phyloP scores from a whole-genome alignment of 2,113 vertebrate genomes.

The Mugil cephalus region DNA sequence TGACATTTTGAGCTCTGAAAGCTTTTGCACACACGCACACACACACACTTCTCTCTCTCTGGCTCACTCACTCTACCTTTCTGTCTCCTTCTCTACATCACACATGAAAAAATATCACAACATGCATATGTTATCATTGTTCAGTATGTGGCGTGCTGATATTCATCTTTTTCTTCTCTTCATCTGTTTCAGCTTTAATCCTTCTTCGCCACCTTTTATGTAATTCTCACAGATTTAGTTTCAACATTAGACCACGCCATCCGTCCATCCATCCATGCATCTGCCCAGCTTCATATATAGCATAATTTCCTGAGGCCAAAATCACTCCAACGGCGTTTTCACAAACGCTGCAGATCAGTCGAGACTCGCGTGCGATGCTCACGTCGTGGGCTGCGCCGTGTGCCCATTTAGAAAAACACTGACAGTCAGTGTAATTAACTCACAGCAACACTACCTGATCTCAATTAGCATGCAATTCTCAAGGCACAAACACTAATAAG shows the following conservation, averaged over 20 bases:
- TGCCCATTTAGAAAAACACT: slow-evolving; percentile 13
- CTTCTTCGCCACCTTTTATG: too few species aligned
- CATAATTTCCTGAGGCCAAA: not conserved
- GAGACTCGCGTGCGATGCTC: slow-evolving; percentile 7
- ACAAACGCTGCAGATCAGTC: slow-evolving; percentile 4
- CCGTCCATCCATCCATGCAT: not conserved
- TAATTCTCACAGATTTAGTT: not conserved
- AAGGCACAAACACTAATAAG: slow-evolving; percentile 25
- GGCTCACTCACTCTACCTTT: not conserved
- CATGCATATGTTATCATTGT: not conserved
- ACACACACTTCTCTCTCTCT: not conserved
- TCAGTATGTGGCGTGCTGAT: not conserved
- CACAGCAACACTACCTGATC: slow-evolving; percentile 27
- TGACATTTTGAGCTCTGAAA: slow-evolving; percentile 68
- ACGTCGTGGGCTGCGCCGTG: slow-evolving; percentile 9
- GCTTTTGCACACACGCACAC: slow-evolving; percentile 5
- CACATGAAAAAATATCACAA: not conserved
- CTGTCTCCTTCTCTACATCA: not conserved
- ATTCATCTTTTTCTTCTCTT: not conserved
- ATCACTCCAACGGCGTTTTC: not conserved
- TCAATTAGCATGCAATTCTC: slow-evolving; percentile 42
- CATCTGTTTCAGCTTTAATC: too few species aligned
- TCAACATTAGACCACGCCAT: not conserved
- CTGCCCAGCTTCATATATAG: not conserved
- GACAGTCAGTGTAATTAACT: slow-evolving; percentile 32